phyloP scores from a whole-genome alignment of 2,888 invertebrate genomes.

The Adineta ricciae region DNA sequence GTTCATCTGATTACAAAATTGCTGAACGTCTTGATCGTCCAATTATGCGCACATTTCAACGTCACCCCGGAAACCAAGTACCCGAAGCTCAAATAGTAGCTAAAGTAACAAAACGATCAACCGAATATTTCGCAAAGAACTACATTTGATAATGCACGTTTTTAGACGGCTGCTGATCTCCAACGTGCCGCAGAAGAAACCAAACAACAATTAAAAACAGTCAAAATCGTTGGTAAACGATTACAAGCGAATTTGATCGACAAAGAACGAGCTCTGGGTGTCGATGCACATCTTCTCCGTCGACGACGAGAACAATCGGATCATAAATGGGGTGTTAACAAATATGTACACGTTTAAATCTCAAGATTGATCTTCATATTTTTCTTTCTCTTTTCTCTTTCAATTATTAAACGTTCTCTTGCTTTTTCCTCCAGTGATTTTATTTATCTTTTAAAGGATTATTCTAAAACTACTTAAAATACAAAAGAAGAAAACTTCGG shows the following conservation, averaged over 20 bases:
- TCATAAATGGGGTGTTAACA: conserved; percentile 30
- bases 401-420: not conserved
- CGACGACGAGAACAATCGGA: conserved; percentile 29
- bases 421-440: not conserved
- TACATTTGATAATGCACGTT: not conserved
- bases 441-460: not conserved
- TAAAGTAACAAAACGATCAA: conserved; percentile 30
- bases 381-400: not conserved
- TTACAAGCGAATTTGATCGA: conserved; percentile 24
- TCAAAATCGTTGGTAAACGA: conserved; percentile 31
- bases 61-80: conserved; percentile 48
- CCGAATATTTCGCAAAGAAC: too few relatives aligned
- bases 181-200: conserved; percentile 25
- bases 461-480: not conserved
- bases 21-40: conserved; percentile 47
- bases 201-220: conserved; percentile 27
- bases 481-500: not conserved
- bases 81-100: conserved; percentile 41
- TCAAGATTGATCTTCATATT: not conserved
- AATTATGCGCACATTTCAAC: conserved; percentile 45
- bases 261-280: conserved; percentile 24
- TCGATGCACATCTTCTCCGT: conserved; percentile 28
- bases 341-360: conserved; percentile 27
- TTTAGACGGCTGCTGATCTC: not conserved
- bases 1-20: conserved; percentile 41